Percentiles rank a stretch among this genome's conserved stretches.
Evolutionary conservation across 92 coral and sea anemone species (phyloP).

Genomic region (Phymanthus crucifer): DNA sequence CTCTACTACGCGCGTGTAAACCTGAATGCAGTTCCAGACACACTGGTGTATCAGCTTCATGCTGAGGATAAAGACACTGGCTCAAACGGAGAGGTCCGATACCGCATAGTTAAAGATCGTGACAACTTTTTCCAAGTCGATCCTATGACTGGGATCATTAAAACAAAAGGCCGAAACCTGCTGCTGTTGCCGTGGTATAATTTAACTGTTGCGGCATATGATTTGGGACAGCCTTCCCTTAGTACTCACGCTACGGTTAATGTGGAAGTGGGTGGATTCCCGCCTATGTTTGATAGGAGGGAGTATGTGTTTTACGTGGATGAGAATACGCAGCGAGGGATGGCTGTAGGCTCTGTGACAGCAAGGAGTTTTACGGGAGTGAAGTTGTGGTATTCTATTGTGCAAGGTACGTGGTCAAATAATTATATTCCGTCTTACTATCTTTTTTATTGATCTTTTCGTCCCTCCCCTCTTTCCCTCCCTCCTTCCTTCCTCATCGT

Average conservation of each 20-base stretch:
- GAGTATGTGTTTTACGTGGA: constrained; percentile 73
- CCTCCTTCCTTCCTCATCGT: not conserved
- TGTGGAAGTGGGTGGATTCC: constrained; percentile 69
- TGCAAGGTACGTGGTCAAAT: constrained; percentile 54
- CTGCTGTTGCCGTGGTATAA: constrained; percentile 68
- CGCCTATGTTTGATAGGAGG: constrained; percentile 63
- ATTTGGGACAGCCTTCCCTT: constrained; percentile 66
- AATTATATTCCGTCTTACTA: not conserved
- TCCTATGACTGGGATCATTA: constrained; percentile 48
- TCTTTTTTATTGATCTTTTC: not conserved
- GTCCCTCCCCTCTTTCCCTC: not conserved
- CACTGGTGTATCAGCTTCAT: constrained; percentile 57
- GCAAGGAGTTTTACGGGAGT: constrained; percentile 88
- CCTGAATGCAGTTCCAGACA: constrained; percentile 69
- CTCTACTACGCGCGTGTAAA: constrained; percentile 58
- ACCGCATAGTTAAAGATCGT: constrained; percentile 50
- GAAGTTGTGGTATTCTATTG: constrained; percentile 58
- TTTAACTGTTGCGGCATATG: constrained; percentile 75
- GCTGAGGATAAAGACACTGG: constrained; percentile 83
- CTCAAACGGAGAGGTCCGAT: constrained; percentile 62
- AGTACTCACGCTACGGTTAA: constrained; percentile 44
- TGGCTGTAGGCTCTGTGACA: constrained; percentile 61
- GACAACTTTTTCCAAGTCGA: constrained; percentile 42
- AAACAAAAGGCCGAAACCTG: constrained; percentile 48
- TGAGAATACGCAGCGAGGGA: constrained; percentile 78